Percentiles rank a stretch among this genome's conserved stretches.
Evolutionary conservation across 2,888 invertebrate genomes (phyloP).

Genomic region (Psylliodes chrysocephalus): DNA sequence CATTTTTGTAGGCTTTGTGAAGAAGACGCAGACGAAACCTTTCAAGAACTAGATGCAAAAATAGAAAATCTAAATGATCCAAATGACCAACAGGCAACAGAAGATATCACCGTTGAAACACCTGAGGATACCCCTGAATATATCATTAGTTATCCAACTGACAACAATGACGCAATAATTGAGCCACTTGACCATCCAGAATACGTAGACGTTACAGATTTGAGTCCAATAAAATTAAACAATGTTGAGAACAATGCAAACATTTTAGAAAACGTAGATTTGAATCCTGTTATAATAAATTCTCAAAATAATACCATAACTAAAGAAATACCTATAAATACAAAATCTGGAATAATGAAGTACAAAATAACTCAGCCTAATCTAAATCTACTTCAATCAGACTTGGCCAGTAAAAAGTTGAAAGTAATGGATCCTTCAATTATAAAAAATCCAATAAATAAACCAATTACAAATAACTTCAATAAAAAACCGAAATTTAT

Average conservation of each 20-base stretch:
- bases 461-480: not conserved
- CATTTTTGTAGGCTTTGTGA: constrained; percentile 25
- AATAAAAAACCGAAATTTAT: constrained; percentile 12
- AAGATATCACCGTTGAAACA: constrained; percentile 4
- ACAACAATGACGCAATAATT: not conserved
- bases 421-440: not conserved
- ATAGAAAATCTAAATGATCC: not conserved
- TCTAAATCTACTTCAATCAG: not conserved
- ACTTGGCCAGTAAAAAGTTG: not conserved
- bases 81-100: constrained; percentile 1
- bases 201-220: not conserved
- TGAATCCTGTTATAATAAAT: not conserved
- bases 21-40: constrained; percentile 18
- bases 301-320: not conserved
- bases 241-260: not conserved
- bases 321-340: constrained; percentile 9
- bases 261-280: not conserved
- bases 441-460: not conserved
- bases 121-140: constrained; percentile 8
- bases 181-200: not conserved
- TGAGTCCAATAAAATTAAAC: not conserved
- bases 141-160: constrained; percentile 29
- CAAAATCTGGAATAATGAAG: not conserved
- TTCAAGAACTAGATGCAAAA: constrained; percentile 1
- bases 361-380: not conserved